Percentiles rank a stretch among this genome's conserved stretches.
These are phyloP conservation scores for Crematogaster levior DNA, from an alignment of 2,888 invertebrate species.

Conservation along the genomic window DNA sequence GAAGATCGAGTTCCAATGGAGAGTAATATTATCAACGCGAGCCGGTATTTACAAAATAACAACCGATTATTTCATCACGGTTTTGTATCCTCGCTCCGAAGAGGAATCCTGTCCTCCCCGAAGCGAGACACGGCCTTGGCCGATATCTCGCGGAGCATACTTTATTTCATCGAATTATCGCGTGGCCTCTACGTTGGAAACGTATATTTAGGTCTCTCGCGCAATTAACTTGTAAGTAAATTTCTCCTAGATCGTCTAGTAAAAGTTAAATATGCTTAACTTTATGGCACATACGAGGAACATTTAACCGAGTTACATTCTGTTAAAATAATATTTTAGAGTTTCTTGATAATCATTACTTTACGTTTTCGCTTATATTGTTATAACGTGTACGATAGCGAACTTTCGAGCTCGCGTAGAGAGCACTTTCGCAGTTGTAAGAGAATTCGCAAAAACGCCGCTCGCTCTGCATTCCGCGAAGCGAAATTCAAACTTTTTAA, in stretches of 20 bases:
- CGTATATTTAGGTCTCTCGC: slow-evolving; percentile 15
- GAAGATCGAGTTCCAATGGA: background rate
- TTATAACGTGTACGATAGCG: background rate
- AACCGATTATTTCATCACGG: background rate
- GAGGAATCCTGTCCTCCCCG: background rate
- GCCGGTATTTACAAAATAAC: slow-evolving; percentile 9
- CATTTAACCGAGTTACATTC: background rate
- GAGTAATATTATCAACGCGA: slow-evolving; percentile 8
- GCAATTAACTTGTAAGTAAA: slow-evolving; percentile 2
- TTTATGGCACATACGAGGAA: background rate
- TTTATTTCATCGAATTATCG: slow-evolving; percentile 48
- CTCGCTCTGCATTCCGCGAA: background rate
- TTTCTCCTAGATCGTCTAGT: background rate
- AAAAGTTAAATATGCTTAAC: background rate
- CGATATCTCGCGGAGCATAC: slow-evolving; percentile 33
- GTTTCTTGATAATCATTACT: background rate
- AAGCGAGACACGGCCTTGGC: slow-evolving; percentile 34
- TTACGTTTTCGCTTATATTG: background rate
- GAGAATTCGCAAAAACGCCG: background rate
- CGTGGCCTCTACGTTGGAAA: slow-evolving; percentile 17
- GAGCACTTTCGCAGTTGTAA: background rate
- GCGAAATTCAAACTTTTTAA: slow-evolving; percentile 13
- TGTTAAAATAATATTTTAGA: background rate
- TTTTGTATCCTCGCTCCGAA: background rate
- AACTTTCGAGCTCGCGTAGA: background rate